Evolutionary conservation across 1,140 invertebrate species (phyloP), one percentile per base, ranked within the genome.

Genomic region (Conopomorpha cramerella): DNA sequence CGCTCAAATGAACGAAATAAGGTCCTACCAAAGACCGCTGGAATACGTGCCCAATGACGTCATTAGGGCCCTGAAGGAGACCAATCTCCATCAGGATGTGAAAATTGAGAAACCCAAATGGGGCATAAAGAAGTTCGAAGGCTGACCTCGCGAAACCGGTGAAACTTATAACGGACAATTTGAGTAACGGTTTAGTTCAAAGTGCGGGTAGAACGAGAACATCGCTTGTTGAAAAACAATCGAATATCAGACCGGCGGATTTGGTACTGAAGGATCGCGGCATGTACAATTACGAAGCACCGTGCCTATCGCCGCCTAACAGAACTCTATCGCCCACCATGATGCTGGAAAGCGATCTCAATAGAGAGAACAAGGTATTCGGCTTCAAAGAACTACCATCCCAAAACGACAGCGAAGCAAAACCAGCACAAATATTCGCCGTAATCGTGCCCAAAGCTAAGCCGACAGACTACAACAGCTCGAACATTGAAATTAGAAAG

Each of bases 11-110:
- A 63, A 62, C 35, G 67, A 72, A 38, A 65, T 72, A 12, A 38
- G 64, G 15, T 67, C 66, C 0, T 71, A 68, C 28, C 71, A 65
- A 44, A 62, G 82, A 54, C 87, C 87, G 0, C 84, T 90, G 46
- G 86, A 88, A 0, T 91, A 87, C 45, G 77, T 91, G 0, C 89
- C 88, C 51, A 91, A 91, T 54, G 86, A 86, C 11, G 87, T 90
- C n/a, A 84, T 80, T 37, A 49, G 59, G 37, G 51, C 44, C 1
- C 64, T 59, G 0, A 76, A 77, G 46, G 51, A 68, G 30, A 77
- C 68, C 0, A 77, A 78, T 38, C 29, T 78, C 1, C 45, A 61
- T 2, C 60, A 65, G 39, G 66, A 74, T 11, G 41, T 57, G 0
- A 77, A 62, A 51, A 35, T 51, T 0, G 72, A 71, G 48, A 28